Percentiles rank a stretch among this genome's conserved stretches.
Conservation (phyloP, 2,113 vertebrate genomes). For the Eolophus roseicapilla region DNA sequence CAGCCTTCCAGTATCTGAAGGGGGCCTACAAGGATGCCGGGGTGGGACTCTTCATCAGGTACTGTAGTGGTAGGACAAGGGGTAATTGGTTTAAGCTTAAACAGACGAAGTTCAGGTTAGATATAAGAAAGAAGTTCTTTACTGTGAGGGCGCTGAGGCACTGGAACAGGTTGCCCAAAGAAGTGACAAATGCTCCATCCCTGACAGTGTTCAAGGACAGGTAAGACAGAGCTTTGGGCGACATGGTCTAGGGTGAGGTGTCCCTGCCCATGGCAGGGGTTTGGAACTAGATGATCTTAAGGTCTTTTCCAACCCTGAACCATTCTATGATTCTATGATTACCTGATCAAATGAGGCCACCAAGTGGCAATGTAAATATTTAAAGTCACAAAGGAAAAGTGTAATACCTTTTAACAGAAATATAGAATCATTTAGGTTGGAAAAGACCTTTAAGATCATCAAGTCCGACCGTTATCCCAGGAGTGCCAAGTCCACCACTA, state of each 20-base stretch:
- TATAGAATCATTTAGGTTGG: background rate
- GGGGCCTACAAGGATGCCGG: background rate
- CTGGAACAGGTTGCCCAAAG: background rate
- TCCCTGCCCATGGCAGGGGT: background rate
- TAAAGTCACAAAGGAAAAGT: background rate
- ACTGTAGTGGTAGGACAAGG: background rate
- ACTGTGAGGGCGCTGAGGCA: background rate
- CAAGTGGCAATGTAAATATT: conserved; percentile 34
- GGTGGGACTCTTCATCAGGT: background rate
- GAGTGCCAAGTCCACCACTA: background rate
- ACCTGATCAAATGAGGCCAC: conserved; percentile 42
- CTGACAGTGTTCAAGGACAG: background rate
- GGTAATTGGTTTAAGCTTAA: background rate
- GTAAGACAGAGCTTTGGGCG: background rate
- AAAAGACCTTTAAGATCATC: background rate
- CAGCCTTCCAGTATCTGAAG: background rate
- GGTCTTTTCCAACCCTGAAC: background rate
- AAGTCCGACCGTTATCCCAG: background rate
- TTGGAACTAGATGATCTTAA: background rate
- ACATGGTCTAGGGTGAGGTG: background rate
- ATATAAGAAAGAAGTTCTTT: background rate
- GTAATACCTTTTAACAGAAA: background rate
- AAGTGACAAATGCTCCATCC: background rate
- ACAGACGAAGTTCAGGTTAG: background rate
- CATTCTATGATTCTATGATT: background rate